Conservation (phyloP, 2,113 vertebrate species). For the Mus spicilegus region DNA sequence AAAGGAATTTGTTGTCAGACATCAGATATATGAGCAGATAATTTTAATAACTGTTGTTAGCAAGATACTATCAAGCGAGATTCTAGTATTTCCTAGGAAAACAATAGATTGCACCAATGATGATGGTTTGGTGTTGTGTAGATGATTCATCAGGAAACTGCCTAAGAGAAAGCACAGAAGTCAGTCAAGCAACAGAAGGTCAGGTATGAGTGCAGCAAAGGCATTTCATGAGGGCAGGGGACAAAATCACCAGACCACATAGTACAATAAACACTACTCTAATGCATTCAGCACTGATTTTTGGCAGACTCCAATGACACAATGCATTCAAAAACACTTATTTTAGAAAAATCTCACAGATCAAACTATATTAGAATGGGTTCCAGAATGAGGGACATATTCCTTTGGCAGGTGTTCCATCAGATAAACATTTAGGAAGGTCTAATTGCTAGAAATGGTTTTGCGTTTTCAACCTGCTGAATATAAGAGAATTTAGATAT, state of each 20-base stretch:
- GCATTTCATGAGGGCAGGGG: neutral
- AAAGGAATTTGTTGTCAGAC: neutral
- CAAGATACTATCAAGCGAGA: neutral
- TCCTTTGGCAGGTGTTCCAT: neutral
- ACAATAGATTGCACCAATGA: neutral
- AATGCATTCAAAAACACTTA: neutral
- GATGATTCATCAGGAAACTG: neutral
- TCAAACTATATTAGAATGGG: neutral
- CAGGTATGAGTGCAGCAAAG: neutral
- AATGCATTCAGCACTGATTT: neutral
- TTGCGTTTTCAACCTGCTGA: neutral
- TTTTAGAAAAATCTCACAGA: neutral
- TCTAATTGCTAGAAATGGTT: neutral
- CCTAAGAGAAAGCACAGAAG: neutral
- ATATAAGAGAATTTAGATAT: neutral
- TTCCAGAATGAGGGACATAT: neutral
- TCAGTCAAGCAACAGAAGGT: neutral
- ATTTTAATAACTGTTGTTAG: constrained; percentile 32
- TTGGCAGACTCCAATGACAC: neutral
- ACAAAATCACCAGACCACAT: neutral
- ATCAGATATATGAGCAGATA: neutral
- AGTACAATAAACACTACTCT: neutral
- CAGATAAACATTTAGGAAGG: neutral
- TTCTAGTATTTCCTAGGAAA: constrained; percentile 1
- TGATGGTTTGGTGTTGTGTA: neutral